Conservation (phyloP, 1,140 invertebrate genomes). For the Pemphigus obesinymphae region DNA sequence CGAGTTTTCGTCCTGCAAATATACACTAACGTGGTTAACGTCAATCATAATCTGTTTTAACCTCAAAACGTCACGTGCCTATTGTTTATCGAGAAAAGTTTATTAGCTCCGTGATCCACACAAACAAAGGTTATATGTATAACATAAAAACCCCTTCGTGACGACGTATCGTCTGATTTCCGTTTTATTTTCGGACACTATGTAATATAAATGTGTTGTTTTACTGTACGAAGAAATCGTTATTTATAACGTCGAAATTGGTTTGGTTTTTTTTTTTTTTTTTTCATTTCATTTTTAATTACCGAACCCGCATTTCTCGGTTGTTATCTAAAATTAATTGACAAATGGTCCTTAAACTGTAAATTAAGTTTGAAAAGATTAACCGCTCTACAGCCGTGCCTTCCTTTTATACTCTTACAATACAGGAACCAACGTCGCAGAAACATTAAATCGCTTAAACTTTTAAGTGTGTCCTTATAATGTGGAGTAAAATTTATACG, state of each 20-base stretch:
- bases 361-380: conserved; percentile 13
- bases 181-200: neutral
- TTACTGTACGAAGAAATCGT: neutral
- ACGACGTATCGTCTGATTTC: neutral
- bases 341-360: conserved; percentile 14
- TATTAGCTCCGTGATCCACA: neutral
- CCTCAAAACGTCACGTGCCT: conserved; percentile 18
- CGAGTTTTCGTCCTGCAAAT: neutral
- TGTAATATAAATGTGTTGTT: neutral
- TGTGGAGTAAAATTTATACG: neutral
- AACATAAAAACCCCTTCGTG: neutral
- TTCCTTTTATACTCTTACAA: neutral
- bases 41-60: conserved; percentile 21
- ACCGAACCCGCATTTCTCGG: neutral
- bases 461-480: conserved; percentile 6
- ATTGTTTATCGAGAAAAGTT: conserved; percentile 3
- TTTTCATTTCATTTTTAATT: conserved; percentile 19
- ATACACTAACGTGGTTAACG: neutral
- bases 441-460: conserved; percentile 25
- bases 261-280: too few relatives aligned
- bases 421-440: neutral
- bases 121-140: neutral
- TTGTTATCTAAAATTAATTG: neutral
- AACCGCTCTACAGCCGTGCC: neutral
- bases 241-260: neutral